Evolutionary conservation across 2,888 invertebrate species (phyloP), one percentile per base, ranked within the genome.

Genomic region (Mythimna vitellina): DNA sequence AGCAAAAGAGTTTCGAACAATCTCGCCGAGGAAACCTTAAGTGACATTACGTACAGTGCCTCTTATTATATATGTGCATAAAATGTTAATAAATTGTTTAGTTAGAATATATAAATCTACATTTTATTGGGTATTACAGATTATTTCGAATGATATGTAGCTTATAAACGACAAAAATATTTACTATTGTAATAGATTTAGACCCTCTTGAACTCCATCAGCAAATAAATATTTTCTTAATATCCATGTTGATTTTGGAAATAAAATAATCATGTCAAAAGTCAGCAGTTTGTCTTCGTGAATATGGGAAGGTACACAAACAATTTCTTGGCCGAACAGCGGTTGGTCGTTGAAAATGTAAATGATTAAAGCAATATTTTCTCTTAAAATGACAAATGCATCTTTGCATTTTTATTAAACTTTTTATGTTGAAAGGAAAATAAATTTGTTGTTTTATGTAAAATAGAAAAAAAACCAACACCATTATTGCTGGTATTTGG

Each of bases 101-200:
- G 64, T 82, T 60, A 70, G 49, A 73, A 83, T 75, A 78, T 73
- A 78, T 78, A 82, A 78, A 78, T 81, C 70, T 68, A 81, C 58
- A 61, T 78, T 81, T 83, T 83, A 83, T 82, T 75, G 67, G 60
- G 60, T 71, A 70, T 67, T 71, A 76, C 54, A 66, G 70, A 63
- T 75, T 71, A 81, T 73, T 63, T 46, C 65, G 66, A 73, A 73
- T 70, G 56, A 73, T 71, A 67, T 62, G 64, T 70, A 10, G 81
- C 22, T n/a, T 69, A 51, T 73, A 68, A 73, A 71, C 49, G 29
- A 75, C 60, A 69, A 66, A 66, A 76, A 42, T 54, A 5, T 57
- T 22, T 66, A 38, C 46, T 60, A 78, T 62, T 49, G 69, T 80
- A 62, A 80, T 67, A 64, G 63, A 69, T 69, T 72, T 64, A 46